Conservation (phyloP, 1,140 invertebrate genomes). For the Zaprionus inermis region DNA sequence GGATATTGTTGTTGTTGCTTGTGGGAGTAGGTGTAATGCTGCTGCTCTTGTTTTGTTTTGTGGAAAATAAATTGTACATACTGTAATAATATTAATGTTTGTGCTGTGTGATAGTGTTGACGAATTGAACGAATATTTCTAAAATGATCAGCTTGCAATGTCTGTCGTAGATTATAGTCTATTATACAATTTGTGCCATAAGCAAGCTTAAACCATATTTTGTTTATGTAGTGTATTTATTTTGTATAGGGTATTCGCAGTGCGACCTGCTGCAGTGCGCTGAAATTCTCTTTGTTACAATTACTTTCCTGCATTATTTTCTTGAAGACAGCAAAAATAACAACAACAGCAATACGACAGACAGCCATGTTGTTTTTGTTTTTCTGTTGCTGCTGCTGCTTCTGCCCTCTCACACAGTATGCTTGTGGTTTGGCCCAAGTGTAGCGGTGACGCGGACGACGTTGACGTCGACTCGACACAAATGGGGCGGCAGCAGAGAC, state of each 20-base stretch:
- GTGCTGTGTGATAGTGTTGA: constrained; percentile 53
- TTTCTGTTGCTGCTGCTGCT: constrained; percentile 39
- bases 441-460: constrained; percentile 17
- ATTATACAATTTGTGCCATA: too few species aligned
- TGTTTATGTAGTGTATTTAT: not conserved
- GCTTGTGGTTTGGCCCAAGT: constrained; percentile 52
- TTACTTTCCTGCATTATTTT: constrained; percentile 78
- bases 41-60: constrained; percentile 18
- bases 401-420: constrained; percentile 47
- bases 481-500: constrained; percentile 2
- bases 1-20: constrained; percentile 43
- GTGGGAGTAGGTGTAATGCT: not conserved
- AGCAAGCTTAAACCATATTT: too few species aligned
- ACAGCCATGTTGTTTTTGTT: constrained; percentile 27
- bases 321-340: constrained; percentile 67
- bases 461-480: constrained; percentile 2
- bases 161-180: too few species aligned
- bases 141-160: not conserved
- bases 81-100: constrained; percentile 24
- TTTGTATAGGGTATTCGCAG: constrained; percentile 11
- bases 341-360: constrained; percentile 35
- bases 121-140: constrained; percentile 37
- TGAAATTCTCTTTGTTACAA: constrained; percentile 75
- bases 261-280: constrained; percentile 1
- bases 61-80: constrained; percentile 13